Evolutionary conservation across 1,140 invertebrate species (phyloP), one percentile per base, ranked within the genome.

Genomic region (Atopsyche davidsoni): DNA sequence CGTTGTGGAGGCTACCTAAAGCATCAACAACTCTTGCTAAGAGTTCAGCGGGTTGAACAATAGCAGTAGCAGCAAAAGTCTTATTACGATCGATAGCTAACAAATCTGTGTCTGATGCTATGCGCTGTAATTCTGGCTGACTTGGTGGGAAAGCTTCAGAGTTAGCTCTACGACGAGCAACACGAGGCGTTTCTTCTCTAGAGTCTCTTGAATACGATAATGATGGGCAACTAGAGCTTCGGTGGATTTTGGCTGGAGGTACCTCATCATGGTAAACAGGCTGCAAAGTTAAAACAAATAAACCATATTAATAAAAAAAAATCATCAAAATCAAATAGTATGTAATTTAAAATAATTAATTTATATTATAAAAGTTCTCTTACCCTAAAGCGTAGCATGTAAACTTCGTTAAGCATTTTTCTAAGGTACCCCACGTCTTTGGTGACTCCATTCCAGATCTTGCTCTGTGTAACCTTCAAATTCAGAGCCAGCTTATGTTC

Each of bases 361-460:
- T n/a, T 38, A n/a, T 7, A 38, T 38, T 10, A 16, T 4, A 38
- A 6, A 28, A 28, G 25, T 28, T 28, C n/a, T 28, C 62, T 70
- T 73, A 87, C 85, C 78, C 85, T 86, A 44, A 87, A 77, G 73
- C 85, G 86, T 35, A 85, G 76, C 45, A 88, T 68, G 59, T 88
- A 86, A 4, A 87, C 70, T 67, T 88, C 86, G 63, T 89, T 88
- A 22, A 89, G 79, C 19, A 86, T 76, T 49, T 82, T 77, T 44
- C 86, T 75, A 24, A 89, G 70, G 59, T 83, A 82, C 48, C 80
- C 77, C 13, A 89, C 75, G 63, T 88, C 86, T 66, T 81, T 81
- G 24, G 83, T 81, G 57, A 91, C 80, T 59, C 86, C 86, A 58
- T 83, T 78, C 72, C 85, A 80, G 44, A 89, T 85, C 67, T 81